Evolutionary conservation across 2,888 invertebrate species (phyloP).

Genomic region (Melanostoma mellinum): DNA sequence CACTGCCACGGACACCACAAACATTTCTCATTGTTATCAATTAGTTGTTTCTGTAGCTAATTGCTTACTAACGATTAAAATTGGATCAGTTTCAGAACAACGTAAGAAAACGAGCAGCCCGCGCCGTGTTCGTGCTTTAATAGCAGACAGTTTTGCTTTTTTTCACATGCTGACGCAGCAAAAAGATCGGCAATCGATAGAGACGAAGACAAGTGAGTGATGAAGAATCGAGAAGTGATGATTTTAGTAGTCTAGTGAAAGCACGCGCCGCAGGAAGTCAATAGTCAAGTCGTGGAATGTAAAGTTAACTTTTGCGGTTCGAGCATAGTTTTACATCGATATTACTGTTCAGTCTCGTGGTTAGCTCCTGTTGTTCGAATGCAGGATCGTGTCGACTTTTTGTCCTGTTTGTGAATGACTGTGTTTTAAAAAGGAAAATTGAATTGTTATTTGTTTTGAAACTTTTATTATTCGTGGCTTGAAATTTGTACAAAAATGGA

Average conservation of each 20-base stretch:
- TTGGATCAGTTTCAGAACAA: not conserved
- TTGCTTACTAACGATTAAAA: not conserved
- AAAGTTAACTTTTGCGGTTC: not conserved
- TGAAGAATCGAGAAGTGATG: constrained; percentile 14
- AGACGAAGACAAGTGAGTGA: constrained; percentile 14
- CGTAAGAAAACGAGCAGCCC: not conserved
- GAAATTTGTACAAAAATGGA: constrained; percentile 23
- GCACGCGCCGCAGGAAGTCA: constrained; percentile 47
- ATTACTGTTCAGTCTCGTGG: no score
- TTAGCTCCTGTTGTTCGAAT: no score
- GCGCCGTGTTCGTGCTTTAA: not conserved
- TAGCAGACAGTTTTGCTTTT: constrained; percentile 13
- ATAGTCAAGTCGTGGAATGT: not conserved
- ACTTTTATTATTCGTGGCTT: not conserved
- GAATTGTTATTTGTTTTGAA: not conserved
- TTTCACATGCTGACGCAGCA: constrained; percentile 8
- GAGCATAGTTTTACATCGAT: no score
- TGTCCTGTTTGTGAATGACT: not conserved
- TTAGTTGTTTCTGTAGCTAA: not conserved
- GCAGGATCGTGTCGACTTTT: not conserved
- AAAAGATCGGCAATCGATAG: constrained; percentile 22
- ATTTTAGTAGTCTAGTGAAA: constrained; percentile 31
- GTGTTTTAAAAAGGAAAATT: not conserved
- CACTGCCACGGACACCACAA: not conserved
- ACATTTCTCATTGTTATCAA: constrained; percentile 1